These are phyloP conservation scores for Noctua janthe DNA, from an alignment of 2,888 invertebrate genomes.

Conservation along the genomic window DNA sequence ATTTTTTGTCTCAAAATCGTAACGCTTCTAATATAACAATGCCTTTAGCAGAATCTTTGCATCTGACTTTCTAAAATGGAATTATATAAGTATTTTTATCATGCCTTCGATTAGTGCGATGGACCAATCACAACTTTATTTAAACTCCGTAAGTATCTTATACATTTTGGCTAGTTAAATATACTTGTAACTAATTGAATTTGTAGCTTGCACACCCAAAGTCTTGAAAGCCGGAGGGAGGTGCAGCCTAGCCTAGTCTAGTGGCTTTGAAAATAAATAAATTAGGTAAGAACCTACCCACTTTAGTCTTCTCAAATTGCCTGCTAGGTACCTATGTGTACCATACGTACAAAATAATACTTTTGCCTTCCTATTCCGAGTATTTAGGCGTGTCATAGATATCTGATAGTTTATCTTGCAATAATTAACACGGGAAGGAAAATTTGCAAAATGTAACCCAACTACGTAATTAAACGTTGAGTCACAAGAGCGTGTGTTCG, in stretches of 20 bases:
- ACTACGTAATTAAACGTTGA: constrained; percentile 1
- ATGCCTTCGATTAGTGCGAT: background rate
- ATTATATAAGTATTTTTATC: background rate
- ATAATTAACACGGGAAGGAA: constrained; percentile 6
- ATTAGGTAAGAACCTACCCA: background rate
- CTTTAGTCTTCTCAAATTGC: background rate
- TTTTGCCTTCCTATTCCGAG: background rate
- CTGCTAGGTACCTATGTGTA: background rate
- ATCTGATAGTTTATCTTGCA: background rate
- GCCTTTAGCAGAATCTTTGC: background rate
- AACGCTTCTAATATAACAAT: background rate
- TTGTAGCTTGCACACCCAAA: background rate
- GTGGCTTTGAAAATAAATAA: background rate
- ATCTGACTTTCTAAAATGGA: background rate
- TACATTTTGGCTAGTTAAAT: background rate
- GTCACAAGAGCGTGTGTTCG: constrained; percentile 16
- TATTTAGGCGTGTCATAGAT: background rate
- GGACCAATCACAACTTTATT: background rate
- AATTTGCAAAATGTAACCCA: constrained; percentile 4
- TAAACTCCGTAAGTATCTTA: background rate
- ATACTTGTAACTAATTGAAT: background rate
- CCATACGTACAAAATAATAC: background rate
- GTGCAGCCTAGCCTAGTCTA: background rate
- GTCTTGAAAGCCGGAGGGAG: background rate
- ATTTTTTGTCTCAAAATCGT: background rate